Conservation (phyloP, 2,797 vertebrate species). For the Ceryle rudis region DNA sequence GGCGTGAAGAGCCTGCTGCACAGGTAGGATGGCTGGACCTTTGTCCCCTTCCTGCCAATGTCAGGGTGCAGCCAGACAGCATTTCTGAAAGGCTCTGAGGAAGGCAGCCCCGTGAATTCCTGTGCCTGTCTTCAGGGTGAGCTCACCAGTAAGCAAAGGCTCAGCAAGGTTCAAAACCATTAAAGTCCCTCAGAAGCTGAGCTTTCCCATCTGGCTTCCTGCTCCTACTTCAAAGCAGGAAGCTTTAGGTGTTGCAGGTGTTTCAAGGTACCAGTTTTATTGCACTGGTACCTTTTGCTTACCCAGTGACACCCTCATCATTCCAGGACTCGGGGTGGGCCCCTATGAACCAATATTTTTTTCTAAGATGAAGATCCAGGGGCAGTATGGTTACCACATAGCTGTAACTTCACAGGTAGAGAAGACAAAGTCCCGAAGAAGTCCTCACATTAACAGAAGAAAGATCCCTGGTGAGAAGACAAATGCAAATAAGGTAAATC, state of each 20-base stretch:
- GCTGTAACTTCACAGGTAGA: neutral
- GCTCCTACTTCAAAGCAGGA: neutral
- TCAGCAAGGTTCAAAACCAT: neutral
- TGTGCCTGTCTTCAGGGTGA: neutral
- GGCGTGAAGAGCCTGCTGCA: fast-evolving
- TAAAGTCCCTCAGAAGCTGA: neutral
- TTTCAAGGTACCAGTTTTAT: neutral
- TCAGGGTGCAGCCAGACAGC: neutral
- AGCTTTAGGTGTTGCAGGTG: neutral
- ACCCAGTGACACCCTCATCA: neutral
- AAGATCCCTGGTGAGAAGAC: neutral
- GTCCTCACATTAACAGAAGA: neutral
- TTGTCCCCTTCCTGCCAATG: neutral
- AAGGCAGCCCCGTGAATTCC: neutral
- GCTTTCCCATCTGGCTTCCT: neutral
- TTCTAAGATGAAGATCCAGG: neutral
- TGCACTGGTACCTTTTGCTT: neutral
- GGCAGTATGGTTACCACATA: fast-evolving
- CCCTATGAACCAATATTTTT: neutral
- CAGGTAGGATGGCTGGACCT: neutral
- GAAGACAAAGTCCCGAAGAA: neutral
- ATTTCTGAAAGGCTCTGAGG: neutral
- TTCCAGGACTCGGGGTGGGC: neutral
- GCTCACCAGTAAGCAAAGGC: neutral
- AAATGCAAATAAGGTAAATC: neutral